Evolutionary conservation across 2,888 invertebrate genomes (phyloP).

Genomic region (Hyppa rectilinea): DNA sequence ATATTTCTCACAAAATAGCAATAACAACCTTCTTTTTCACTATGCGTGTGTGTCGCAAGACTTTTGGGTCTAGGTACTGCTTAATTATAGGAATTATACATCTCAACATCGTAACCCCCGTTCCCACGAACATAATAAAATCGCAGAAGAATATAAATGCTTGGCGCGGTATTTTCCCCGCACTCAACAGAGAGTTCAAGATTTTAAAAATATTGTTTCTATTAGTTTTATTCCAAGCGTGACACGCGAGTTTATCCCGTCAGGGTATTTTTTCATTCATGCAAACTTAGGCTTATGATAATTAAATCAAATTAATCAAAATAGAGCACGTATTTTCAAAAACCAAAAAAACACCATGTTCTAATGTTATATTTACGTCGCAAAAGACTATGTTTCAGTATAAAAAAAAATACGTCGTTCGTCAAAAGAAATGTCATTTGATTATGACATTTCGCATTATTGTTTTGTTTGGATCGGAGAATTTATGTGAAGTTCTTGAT

Average conservation of each 20-base stretch:
- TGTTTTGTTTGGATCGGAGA: conserved; percentile 41
- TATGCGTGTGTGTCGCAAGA: background rate
- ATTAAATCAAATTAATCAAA: no score
- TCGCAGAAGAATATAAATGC: no score
- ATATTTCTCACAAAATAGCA: background rate
- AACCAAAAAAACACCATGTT: background rate
- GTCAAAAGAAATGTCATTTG: conserved; percentile 43
- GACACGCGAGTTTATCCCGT: no score
- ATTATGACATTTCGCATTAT: conserved; percentile 30
- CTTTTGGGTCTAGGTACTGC: background rate
- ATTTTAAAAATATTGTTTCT: no score
- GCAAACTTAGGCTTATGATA: no score
- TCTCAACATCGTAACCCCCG: background rate
- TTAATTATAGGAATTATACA: background rate
- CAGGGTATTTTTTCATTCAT: no score
- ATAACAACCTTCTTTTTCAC: background rate
- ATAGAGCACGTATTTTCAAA: background rate
- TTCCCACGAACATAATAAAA: no score
- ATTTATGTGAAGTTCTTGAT: conserved; percentile 6
- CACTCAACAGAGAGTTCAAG: no score
- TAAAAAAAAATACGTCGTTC: background rate
- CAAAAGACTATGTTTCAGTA: background rate
- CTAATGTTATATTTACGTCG: background rate
- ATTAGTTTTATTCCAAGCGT: no score
- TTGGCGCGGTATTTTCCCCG: no score